A percentile compares a stretch with the other conserved stretches of the same genome.
Conservation (phyloP, 1,140 invertebrate genomes). For the Neotoxoptera formosana region DNA sequence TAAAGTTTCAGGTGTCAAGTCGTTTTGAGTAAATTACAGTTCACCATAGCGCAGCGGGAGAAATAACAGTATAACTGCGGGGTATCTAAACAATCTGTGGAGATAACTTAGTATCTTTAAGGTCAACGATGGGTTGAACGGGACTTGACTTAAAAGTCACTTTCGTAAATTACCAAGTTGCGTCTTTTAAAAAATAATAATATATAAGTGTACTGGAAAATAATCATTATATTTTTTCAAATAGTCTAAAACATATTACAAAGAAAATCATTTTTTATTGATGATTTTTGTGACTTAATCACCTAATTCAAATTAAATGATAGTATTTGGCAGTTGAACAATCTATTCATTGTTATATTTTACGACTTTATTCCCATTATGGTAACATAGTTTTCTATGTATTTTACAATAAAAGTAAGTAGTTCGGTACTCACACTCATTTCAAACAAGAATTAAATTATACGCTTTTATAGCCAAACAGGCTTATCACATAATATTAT, state of each 20-base stretch:
- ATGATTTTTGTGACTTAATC: background rate
- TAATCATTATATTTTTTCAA: background rate
- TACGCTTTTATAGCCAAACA: background rate
- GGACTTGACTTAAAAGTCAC: constrained; percentile 46
- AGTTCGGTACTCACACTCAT: background rate
- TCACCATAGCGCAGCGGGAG: constrained; percentile 22
- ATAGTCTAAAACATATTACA: too few species aligned
- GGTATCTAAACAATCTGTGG: constrained; percentile 35
- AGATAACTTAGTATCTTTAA: constrained; percentile 35
- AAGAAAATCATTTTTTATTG: background rate
- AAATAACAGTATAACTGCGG: constrained; percentile 52
- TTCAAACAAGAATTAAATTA: background rate
- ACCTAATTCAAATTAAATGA: background rate
- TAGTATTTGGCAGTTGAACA: background rate
- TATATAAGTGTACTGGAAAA: background rate
- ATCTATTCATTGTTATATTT: background rate
- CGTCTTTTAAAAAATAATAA: background rate
- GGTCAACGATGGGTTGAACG: constrained; percentile 39
- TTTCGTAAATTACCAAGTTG: background rate
- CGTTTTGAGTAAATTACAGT: constrained; percentile 51
- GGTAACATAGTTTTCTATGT: background rate
- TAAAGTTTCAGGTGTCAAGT: constrained; percentile 29
- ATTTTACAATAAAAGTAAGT: background rate
- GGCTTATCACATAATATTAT: background rate
- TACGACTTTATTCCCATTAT: background rate